Conservation (phyloP, 2,797 vertebrate genomes). For the Sarcophilus harrisii region DNA sequence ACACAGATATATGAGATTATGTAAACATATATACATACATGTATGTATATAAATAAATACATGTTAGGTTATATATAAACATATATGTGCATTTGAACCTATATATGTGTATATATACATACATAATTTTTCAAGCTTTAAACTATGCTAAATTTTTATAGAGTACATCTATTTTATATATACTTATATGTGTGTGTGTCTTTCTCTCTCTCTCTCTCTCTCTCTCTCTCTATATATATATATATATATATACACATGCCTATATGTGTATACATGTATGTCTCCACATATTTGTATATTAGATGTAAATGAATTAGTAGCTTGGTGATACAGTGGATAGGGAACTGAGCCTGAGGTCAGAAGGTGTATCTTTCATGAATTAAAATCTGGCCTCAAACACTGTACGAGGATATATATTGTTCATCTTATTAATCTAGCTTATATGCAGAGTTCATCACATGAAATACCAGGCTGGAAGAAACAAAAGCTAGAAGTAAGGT, state of each 20-base stretch:
- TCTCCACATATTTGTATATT: not conserved
- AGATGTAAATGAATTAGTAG: not conserved
- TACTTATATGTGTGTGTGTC: no score
- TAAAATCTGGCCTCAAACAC: not conserved
- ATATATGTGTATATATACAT: not conserved
- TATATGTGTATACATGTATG: not conserved
- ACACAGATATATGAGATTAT: not conserved
- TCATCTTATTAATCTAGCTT: not conserved
- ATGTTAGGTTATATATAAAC: not conserved
- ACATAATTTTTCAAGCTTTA: not conserved
- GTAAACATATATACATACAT: rapidly evolving
- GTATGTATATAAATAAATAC: not conserved
- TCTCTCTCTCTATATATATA: no score
- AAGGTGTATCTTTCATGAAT: not conserved
- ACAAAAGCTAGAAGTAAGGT: not conserved
- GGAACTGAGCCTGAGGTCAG: not conserved
- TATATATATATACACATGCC: no score
- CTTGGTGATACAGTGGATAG: not conserved
- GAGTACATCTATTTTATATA: not conserved
- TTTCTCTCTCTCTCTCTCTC: no score
- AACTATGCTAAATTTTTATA: not conserved
- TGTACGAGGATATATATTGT: not conserved
- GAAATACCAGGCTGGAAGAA: not conserved
- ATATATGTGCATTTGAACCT: no score
- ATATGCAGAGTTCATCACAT: not conserved